Evolutionary conservation across 2,888 invertebrate genomes (phyloP).

Genomic region (Siphlonurus alternatus): DNA sequence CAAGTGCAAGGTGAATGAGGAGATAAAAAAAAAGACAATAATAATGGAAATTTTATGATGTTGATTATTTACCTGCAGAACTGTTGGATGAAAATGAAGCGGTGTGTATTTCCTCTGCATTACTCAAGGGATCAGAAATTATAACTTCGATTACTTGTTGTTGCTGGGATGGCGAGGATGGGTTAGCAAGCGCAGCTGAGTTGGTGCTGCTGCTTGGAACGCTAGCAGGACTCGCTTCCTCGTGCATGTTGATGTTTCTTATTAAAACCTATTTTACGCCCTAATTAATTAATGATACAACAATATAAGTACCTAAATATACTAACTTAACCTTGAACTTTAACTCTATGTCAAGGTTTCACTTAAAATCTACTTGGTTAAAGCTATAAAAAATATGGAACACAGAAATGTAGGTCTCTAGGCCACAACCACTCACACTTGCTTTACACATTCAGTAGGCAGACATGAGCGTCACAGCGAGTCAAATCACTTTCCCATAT

Average conservation of each 20-base stretch:
- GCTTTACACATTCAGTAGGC: neutral
- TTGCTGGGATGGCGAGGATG: neutral
- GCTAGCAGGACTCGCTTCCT: neutral
- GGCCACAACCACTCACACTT: constrained; percentile 3
- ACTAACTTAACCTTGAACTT: constrained; percentile 1
- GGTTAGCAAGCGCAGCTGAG: neutral
- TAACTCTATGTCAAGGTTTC: neutral
- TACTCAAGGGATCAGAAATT: neutral
- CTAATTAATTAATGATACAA: neutral
- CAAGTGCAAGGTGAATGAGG: neutral
- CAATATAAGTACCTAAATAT: neutral
- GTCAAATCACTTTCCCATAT: constrained; percentile 1
- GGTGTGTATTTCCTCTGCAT: neutral
- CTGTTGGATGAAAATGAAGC: neutral
- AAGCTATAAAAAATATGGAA: neutral
- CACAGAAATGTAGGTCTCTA: constrained; percentile 1
- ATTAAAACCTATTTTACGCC: neutral
- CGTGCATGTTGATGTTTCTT: neutral
- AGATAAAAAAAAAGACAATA: neutral
- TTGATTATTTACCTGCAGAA: neutral
- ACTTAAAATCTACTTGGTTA: neutral
- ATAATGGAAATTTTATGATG: neutral
- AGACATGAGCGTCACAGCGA: neutral
- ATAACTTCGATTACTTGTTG: neutral
- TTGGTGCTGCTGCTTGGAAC: neutral